Base-by-base conservation (phyloP, 2,113 vertebrate species). In the Nyctibius bracteatus region DNA sequence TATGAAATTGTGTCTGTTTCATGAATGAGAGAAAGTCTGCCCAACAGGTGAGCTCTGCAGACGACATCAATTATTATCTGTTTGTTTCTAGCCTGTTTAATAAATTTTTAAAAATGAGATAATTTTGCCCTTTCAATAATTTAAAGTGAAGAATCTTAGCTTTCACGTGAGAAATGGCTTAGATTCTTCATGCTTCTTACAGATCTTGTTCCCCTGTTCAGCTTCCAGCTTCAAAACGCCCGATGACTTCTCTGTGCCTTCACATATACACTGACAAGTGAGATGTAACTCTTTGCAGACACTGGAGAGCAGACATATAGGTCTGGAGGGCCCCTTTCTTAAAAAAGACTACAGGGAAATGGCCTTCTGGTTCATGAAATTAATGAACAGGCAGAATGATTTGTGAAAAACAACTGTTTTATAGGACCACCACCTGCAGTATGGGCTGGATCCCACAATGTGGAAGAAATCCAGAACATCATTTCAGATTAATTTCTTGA, bases 371-470 rank as follows among this genome's bases (percentile, higher is more conserved):
- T 78, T 88, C 75, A 74, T 67, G 9, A 94, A 87, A 92, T 87
- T 96, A 93, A 95, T 93, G 91, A 95, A 73, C 54, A 93, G 87
- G 54, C 90, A 94, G 87, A 96, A 96, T 95, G 95, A 96, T 95
- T 96, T 95, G 93, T 94, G 93, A 77, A 95, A 96, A 95, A 96
- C 94, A 94, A 94, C 73, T 70, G 84, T 62, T 96, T 96, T 77
- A 93, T 88, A 70, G 74, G 94, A 95, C 93, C 74, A 96, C 87
- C 91, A 96, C 94, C 96, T 96, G 95, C 92, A 90, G n/a, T 54
- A 94, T 62, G 74, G 62, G 63, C 58, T 91, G 93, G 30, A 91
- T 94, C 81, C 70, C 81, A 62, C 37, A 61, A 35, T 8, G n/a
- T 95, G 94, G 93, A 85, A 95, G 54, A 82, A 94, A 92, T 91